Percentiles rank a stretch among this genome's conserved stretches.
phyloP scores from a whole-genome alignment of 2,797 vertebrate genomes.

The Sebastes ruberrimus region DNA sequence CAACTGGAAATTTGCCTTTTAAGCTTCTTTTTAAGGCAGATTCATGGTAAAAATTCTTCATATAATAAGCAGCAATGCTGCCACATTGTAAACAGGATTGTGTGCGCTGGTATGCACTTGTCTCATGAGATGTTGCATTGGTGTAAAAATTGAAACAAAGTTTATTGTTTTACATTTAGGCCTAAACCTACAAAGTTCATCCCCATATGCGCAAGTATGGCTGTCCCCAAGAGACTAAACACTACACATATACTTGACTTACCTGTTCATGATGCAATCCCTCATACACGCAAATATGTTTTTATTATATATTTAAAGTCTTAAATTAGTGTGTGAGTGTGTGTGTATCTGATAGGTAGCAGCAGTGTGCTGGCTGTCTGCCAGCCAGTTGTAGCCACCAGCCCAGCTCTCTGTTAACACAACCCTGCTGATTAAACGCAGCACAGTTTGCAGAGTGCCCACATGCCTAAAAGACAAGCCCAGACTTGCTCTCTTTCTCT shows the following conservation, averaged over 20 bases:
- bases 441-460: constrained; percentile 40
- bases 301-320: background rate
- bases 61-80: background rate
- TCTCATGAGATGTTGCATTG: background rate
- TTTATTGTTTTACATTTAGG: background rate
- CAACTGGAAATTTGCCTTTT: background rate
- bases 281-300: background rate
- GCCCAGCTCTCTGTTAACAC: constrained; percentile 43
- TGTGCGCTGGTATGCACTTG: background rate
- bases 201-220: background rate
- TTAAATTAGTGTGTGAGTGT: background rate
- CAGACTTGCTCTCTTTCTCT: constrained; percentile 3
- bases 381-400: constrained; percentile 43
- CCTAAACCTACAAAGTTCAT: background rate
- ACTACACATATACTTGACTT: background rate
- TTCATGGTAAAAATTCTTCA: background rate
- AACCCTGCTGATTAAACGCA: constrained; percentile 47
- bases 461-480: constrained; percentile 6
- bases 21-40: background rate
- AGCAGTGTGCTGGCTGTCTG: background rate
- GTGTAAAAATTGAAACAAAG: background rate
- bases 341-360: background rate
- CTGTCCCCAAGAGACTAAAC: background rate
- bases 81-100: background rate
- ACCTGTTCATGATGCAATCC: background rate